Conservation (phyloP, 2,888 invertebrate genomes). For the Sphinx pinastri region DNA sequence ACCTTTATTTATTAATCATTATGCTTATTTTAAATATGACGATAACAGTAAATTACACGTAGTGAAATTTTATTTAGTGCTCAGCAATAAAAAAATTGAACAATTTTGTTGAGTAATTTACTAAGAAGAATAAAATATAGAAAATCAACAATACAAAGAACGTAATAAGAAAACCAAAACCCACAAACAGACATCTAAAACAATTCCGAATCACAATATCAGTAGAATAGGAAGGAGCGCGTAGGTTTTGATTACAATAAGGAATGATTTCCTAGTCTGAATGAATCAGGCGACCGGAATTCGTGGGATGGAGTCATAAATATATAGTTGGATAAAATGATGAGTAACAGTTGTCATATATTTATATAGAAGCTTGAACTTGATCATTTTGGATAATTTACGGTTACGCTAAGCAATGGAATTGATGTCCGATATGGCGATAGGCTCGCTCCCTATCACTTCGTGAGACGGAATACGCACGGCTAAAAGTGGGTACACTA, state of each 20-base stretch:
- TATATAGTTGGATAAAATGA: not conserved
- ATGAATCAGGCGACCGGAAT: conserved; percentile 12
- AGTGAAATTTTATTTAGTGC: no score
- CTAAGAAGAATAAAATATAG: not conserved
- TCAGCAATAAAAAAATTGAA: no score
- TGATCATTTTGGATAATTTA: not conserved
- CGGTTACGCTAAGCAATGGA: not conserved
- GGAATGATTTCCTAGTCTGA: conserved; percentile 12
- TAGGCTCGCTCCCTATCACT: no score
- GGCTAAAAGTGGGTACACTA: no score
- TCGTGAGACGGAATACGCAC: no score
- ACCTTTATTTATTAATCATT: no score
- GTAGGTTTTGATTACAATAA: conserved; percentile 13
- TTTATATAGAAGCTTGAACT: not conserved
- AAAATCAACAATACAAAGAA: not conserved
- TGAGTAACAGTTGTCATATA: not conserved
- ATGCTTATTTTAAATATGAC: no score
- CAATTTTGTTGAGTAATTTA: no score
- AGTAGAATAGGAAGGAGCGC: not conserved
- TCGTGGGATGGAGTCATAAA: conserved; percentile 3
- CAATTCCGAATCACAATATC: not conserved
- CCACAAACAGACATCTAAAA: not conserved
- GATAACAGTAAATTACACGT: no score
- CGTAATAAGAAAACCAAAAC: not conserved
- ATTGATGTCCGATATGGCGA: not conserved